Conservation (phyloP, 2,888 invertebrate species). For the Rutpela maculata region DNA sequence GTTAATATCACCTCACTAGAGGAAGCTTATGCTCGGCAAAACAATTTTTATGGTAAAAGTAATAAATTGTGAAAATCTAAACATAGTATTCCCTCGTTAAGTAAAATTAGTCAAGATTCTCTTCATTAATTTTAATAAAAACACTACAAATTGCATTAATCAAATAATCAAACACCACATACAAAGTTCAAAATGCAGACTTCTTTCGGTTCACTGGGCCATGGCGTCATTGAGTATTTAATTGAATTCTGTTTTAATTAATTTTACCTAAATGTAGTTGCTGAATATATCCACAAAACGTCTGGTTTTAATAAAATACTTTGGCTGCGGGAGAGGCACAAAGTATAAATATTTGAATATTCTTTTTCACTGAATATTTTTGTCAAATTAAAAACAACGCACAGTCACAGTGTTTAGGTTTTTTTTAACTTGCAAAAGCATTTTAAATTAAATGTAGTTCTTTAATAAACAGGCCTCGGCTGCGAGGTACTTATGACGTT, state of each 20-base stretch:
- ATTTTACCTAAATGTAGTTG: constrained; percentile 4
- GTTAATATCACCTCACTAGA: no score
- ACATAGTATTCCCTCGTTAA: no score
- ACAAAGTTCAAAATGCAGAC: background rate
- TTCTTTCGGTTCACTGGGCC: background rate
- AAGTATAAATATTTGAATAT: constrained; percentile 15
- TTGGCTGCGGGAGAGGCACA: background rate
- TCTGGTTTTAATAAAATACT: background rate
- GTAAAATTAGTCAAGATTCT: no score
- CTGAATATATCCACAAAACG: constrained; percentile 1
- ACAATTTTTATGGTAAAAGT: no score
- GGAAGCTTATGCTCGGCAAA: no score
- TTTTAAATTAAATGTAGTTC: background rate
- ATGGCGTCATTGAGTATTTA: constrained; percentile 8
- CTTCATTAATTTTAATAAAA: no score
- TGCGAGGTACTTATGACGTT: no score
- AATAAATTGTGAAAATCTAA: no score
- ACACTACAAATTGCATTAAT: no score
- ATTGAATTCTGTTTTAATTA: constrained; percentile 30
- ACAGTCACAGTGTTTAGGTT: background rate
- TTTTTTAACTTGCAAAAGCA: background rate
- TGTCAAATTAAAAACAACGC: background rate
- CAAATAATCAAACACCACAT: no score
- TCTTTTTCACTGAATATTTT: constrained; percentile 4
- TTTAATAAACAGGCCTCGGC: background rate